These are phyloP conservation scores for Poeciliopsis turrubarensis DNA, from an alignment of 2,113 vertebrate species.

Conservation along the genomic window DNA sequence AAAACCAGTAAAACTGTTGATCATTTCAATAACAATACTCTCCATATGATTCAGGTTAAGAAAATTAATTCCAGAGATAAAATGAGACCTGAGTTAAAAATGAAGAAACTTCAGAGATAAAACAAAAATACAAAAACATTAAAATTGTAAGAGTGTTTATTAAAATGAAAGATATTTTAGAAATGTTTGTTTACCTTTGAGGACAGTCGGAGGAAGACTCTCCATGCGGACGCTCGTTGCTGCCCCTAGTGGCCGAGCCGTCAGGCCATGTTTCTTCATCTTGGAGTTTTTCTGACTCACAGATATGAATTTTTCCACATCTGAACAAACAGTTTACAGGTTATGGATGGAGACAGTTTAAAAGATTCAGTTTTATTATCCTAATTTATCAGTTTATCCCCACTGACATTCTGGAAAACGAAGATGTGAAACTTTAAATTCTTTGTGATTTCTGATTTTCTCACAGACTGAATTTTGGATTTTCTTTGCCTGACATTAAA, in stretches of 20 bases:
- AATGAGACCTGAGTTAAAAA: too few relatives aligned
- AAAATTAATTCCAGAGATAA: too few relatives aligned
- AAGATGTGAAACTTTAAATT: too few relatives aligned
- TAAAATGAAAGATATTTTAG: not conserved
- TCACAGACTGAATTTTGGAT: too few relatives aligned
- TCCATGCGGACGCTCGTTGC: slow-evolving; percentile 82
- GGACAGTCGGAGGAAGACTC: slow-evolving; percentile 73
- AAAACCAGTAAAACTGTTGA: not conserved
- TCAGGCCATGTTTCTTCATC: slow-evolving; percentile 70
- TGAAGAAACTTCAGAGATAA: not conserved
- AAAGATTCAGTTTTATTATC: too few relatives aligned
- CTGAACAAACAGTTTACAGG: slow-evolving; percentile 63
- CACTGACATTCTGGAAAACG: too few relatives aligned
- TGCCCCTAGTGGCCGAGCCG: slow-evolving; percentile 74
- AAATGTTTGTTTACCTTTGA: slow-evolving; percentile 34
- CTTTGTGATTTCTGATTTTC: too few relatives aligned
- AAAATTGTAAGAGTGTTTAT: not conserved
- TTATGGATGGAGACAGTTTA: not conserved
- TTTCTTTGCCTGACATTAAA: too few relatives aligned
- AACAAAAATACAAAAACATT: not conserved
- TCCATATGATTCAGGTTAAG: too few relatives aligned
- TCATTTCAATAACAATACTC: not conserved
- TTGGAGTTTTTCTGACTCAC: slow-evolving; percentile 48
- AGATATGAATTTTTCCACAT: slow-evolving; percentile 68
- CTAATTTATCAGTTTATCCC: too few relatives aligned